A percentile compares a stretch with the other conserved stretches of the same genome.
Conservation (phyloP, 2,888 invertebrate genomes). For the Andrena haemorrhoa region DNA sequence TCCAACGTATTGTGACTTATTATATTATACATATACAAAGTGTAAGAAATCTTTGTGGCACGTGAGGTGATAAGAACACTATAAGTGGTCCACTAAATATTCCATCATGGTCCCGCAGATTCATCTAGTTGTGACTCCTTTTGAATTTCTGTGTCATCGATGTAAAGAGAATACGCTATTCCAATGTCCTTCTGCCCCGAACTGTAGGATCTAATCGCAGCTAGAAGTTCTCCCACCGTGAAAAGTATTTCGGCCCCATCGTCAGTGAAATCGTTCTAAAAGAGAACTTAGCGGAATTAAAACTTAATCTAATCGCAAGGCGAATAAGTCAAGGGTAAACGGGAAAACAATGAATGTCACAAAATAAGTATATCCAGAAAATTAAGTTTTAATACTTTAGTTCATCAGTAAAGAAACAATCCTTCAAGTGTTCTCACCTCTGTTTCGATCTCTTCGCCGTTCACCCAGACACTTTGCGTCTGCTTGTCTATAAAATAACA, state of each 20-base stretch:
- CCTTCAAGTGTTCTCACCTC: slow-evolving; percentile 84
- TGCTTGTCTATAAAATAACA: slow-evolving; percentile 88
- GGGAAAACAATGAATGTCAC: too few species aligned
- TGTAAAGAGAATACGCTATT: slow-evolving; percentile 77
- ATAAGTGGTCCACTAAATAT: background rate
- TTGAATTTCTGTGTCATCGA: slow-evolving; percentile 78
- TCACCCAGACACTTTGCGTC: slow-evolving; percentile 91
- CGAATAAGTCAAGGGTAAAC: too few species aligned
- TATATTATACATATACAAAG: slow-evolving; percentile 38
- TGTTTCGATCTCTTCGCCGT: slow-evolving; percentile 89
- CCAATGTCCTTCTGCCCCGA: slow-evolving; percentile 79
- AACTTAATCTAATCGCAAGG: background rate
- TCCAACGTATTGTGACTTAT: slow-evolving; percentile 17
- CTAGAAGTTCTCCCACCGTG: slow-evolving; percentile 86
- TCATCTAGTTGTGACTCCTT: slow-evolving; percentile 57
- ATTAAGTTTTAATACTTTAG: too few species aligned
- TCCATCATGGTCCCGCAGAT: slow-evolving; percentile 6
- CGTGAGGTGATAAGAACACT: slow-evolving; percentile 13
- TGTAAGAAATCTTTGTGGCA: slow-evolving; percentile 41
- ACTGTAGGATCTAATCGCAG: slow-evolving; percentile 85
- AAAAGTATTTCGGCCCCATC: slow-evolving; percentile 95
- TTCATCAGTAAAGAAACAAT: too few species aligned
- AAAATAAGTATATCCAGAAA: too few species aligned
- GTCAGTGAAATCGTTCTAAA: slow-evolving; percentile 92
- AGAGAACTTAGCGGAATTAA: background rate